Percentiles rank a stretch among this genome's conserved stretches.
These are phyloP conservation scores for Crepidodera aurea DNA, from an alignment of 2,888 invertebrate species.

Conservation along the genomic window DNA sequence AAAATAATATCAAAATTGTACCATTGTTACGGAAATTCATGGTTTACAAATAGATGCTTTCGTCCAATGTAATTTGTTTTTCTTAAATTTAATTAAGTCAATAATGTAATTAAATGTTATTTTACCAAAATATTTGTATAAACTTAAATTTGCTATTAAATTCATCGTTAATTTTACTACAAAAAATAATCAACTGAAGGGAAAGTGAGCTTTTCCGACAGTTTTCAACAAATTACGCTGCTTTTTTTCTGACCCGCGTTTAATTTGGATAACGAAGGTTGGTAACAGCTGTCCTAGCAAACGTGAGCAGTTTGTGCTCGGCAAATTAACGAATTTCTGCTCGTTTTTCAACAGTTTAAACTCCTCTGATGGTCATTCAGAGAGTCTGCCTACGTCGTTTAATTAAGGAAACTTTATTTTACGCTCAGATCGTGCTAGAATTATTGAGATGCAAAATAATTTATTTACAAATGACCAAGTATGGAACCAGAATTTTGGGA, in stretches of 20 bases:
- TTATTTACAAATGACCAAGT: no score
- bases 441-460: no score
- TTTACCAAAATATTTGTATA: no score
- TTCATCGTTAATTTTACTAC: no score
- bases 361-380: background rate
- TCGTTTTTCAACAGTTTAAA: background rate
- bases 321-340: background rate
- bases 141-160: no score
- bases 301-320: background rate
- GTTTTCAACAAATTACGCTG: background rate
- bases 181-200: background rate
- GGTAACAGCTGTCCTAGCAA: background rate
- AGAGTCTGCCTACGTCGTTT: background rate
- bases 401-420: background rate
- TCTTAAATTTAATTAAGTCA: no score
- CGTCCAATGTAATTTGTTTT: no score
- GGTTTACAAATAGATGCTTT: no score
- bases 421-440: background rate
- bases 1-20: no score
- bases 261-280: background rate
- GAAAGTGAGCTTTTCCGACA: background rate
- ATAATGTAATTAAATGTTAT: no score
- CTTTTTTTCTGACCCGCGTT: background rate
- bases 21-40: no score
- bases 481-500: no score